A percentile compares a stretch with the other conserved stretches of the same genome.
phyloP scores from a whole-genome alignment of 2,888 invertebrate species.

The Leucania comma region DNA sequence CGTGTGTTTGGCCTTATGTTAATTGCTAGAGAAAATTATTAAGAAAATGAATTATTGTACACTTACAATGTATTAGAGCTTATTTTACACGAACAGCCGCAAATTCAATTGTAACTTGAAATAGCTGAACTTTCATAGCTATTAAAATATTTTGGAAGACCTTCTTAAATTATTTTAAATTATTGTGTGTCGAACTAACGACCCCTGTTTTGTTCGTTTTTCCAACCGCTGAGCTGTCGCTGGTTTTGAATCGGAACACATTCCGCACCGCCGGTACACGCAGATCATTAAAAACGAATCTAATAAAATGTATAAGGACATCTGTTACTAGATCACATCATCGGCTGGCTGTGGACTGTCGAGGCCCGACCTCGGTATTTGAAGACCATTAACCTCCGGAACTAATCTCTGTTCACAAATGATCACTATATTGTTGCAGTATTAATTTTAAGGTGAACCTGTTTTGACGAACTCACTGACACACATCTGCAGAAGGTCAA shows the following conservation, averaged over 20 bases:
- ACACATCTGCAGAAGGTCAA: slow-evolving; percentile 51
- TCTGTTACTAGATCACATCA: slow-evolving; percentile 12
- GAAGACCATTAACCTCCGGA: slow-evolving; percentile 40
- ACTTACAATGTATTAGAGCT: neutral
- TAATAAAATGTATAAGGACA: slow-evolving; percentile 17
- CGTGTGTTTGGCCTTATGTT: slow-evolving; percentile 14
- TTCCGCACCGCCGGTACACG: neutral
- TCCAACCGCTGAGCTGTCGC: neutral
- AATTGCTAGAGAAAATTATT: neutral
- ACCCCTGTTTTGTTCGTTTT: slow-evolving; percentile 3
- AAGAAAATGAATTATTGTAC: neutral
- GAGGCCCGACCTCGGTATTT: slow-evolving; percentile 37
- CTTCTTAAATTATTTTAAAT: neutral
- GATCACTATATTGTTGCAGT: slow-evolving; percentile 6
- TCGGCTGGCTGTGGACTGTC: neutral
- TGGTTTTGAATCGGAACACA: neutral
- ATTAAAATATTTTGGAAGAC: neutral
- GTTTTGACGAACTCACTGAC: slow-evolving; percentile 23
- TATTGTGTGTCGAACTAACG: neutral
- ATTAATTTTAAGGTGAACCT: slow-evolving; percentile 42
- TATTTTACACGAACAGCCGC: slow-evolving; percentile 7
- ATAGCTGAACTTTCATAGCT: neutral
- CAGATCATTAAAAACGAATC: neutral
- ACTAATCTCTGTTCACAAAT: slow-evolving; percentile 24
- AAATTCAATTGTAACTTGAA: neutral